Conservation (phyloP, 2,888 invertebrate genomes). For the Agonopterix subpropinquella region DNA sequence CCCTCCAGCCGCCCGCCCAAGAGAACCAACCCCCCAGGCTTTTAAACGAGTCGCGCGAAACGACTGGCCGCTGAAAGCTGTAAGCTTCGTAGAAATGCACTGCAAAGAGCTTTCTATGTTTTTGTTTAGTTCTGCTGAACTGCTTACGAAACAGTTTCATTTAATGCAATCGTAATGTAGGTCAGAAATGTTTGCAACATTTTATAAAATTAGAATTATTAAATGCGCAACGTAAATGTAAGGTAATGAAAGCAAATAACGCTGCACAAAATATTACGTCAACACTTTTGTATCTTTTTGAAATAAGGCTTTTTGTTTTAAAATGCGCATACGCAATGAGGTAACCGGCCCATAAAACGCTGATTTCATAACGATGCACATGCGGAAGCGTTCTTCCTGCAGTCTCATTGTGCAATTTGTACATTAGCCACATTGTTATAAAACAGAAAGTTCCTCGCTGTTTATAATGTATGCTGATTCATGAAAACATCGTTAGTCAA, state of each 20-base stretch:
- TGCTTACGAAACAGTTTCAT: background rate
- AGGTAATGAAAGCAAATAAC: constrained; percentile 13
- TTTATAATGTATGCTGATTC: too few species aligned
- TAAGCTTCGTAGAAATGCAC: constrained; percentile 18
- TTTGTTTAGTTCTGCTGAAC: background rate
- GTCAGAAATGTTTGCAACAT: constrained; percentile 26
- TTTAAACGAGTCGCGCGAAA: constrained; percentile 28
- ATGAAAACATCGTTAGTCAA: too few species aligned
- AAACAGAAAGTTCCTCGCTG: background rate
- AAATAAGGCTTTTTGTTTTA: constrained; percentile 6
- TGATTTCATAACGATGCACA: constrained; percentile 6
- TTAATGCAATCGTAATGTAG: constrained; percentile 40
- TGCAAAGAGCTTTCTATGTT: background rate
- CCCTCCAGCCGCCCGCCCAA: constrained; percentile 68
- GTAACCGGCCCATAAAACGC: background rate
- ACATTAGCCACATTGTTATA: background rate
- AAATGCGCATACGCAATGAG: constrained; percentile 5
- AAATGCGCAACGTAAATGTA: background rate
- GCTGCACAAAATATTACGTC: constrained; percentile 19
- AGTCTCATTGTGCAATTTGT: too few species aligned
- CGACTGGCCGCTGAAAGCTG: constrained; percentile 21
- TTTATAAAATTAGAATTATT: constrained; percentile 1
- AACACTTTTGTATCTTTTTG: constrained; percentile 11
- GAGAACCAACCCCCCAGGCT: constrained; percentile 39
- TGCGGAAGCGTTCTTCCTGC: constrained; percentile 5